phyloP scores from a whole-genome alignment of 1,140 invertebrate species.

The Ceratosolen solmsi region DNA sequence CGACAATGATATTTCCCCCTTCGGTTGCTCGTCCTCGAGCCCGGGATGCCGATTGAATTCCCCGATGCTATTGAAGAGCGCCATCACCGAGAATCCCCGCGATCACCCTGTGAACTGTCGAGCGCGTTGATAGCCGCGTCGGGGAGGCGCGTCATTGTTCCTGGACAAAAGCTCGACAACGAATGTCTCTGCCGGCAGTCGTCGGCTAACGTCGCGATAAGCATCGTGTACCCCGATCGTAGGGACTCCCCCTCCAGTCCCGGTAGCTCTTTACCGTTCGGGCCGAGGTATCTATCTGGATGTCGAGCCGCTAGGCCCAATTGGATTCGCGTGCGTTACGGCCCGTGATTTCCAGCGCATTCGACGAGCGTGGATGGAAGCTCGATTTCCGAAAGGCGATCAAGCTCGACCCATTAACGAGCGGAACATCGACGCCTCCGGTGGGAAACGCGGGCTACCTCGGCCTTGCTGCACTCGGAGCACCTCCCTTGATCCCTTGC shows the following conservation, averaged over 20 bases:
- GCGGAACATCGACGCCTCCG: too few species aligned
- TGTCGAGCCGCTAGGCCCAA: too few species aligned
- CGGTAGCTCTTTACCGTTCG: too few species aligned
- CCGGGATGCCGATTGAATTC: not conserved
- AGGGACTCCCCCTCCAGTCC: not conserved
- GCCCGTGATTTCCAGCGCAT: too few species aligned
- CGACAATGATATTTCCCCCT: not conserved
- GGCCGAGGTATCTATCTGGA: too few species aligned
- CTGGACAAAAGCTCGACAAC: slow-evolving; percentile 1
- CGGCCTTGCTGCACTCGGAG: not conserved
- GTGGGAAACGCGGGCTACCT: too few species aligned
- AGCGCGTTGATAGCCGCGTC: not conserved
- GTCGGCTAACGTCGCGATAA: slow-evolving; percentile 29
- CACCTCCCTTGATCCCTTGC: too few species aligned
- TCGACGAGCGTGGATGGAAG: too few species aligned
- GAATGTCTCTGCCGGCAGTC: not conserved
- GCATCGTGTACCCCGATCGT: not conserved
- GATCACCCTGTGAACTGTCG: slow-evolving; percentile 17
- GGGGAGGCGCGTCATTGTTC: not conserved
- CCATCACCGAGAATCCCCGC: not conserved
- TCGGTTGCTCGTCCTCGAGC: not conserved
- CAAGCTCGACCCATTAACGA: slow-evolving; percentile 39
- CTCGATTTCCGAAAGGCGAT: too few species aligned
- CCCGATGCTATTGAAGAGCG: too few species aligned
- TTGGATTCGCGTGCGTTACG: too few species aligned